Evolutionary conservation across 1,140 invertebrate species (phyloP), one percentile per base, ranked within the genome.

Genomic region (Drosophila pallidifrons): DNA sequence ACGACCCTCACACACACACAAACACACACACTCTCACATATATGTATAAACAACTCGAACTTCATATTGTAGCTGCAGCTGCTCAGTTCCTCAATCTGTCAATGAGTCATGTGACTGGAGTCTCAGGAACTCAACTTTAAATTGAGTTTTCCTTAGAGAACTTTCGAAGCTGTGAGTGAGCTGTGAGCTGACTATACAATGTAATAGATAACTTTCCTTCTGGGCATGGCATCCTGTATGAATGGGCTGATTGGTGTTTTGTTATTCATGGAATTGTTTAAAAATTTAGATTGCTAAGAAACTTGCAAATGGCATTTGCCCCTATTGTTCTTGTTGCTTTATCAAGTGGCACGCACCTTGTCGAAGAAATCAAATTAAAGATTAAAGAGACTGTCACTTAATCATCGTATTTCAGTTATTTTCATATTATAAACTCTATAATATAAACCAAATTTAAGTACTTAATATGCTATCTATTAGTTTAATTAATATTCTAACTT

Each of bases 181-280:
- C 25, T 25, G 47, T 11, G 13, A 16, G 38, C 25, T 25, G 47
- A 71, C 13, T 46, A 49, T 57, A 54, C 32, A 70, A 76, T 77
- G 71, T 70, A 58, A 82, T 87, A 82, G 82, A 74, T 54, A 82
- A 83, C 43, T 85, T 86, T 60, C 41, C 54, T 41, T 51, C 25
- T 49, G 57, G 64, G 61, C 49, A 46, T 63, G 66, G 52, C 57
- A 32, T 35, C 47, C 32, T 41, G 52, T 45, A 45, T 55, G 46
- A 45, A 60, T 70, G 79, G 71, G 82, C 70, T 86, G 78, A 86
- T 87, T 87, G 72, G 79, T 79, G 59, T 49, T 86, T 86, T 82
- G 72, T 74, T 87, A 86, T 86, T 86, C 82, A 87, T 87, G 79
- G 82, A 87, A 87, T 82, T 79, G 76, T 66, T 86, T 86, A 77